Evolutionary conservation across 2,888 invertebrate species (phyloP), one percentile per base, ranked within the genome.

Genomic region (Aporophyla lueneburgensis): DNA sequence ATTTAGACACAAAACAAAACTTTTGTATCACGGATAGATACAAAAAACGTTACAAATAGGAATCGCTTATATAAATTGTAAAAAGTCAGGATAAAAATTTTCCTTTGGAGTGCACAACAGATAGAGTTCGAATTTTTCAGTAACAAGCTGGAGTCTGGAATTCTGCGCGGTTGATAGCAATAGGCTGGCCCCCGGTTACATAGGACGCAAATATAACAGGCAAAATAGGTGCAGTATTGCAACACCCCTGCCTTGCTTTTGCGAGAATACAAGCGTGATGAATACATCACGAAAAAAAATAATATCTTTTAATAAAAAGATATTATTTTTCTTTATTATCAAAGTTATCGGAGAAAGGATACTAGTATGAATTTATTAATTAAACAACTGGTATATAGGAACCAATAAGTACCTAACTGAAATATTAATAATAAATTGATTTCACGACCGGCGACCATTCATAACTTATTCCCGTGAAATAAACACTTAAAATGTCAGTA

Each of bases 401-500:
- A 67, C 27, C 1, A 27, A 9, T 43, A 69, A 2, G 27, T 69
- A n/a, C n/a, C n/a, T n/a, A 71, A 53, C 16, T 43, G 10, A 71
- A 24, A 49, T 1, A 12, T 66, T 33, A 5, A 51, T 51, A 19
- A 19, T 27, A 19, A 54, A 77, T 49, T 19, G 19, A 70, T 27
- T 51, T 58, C 27, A 12, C 24, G 12, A 70, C 53, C 51, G 12
- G 21, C 16, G 4, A 10, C 5, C 27, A 54, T 54, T 54, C 33
- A 43, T 56, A 27, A 56, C 19, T 56, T 27, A 78, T 67, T 78
- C 56, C 78, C 5, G 16, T 14, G 78, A 43, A 21, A 49, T 49
- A 16, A 75, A 14, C 40, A 27, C 5, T 54, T 72, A 54, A 53
- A 46, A 24, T 19, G 14, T 72, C 72, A 58, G 21, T 53, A 21